Base-by-base conservation (phyloP, 2,113 vertebrate species). In the Lophius piscatorius region DNA sequence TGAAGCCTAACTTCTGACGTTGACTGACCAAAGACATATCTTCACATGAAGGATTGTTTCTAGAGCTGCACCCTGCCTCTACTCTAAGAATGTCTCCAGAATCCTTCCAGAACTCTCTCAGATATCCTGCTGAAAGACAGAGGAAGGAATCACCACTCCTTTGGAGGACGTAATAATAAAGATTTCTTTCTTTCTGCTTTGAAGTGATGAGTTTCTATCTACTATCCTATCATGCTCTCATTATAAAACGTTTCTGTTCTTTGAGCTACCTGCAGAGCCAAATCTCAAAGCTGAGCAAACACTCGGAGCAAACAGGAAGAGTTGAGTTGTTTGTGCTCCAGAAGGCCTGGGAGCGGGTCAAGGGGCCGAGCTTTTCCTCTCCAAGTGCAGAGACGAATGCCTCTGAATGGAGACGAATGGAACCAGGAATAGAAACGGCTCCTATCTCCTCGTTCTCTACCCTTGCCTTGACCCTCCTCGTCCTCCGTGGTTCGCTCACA, bases 361-460 rank as follows among this genome's bases (percentile, higher is more conserved):
- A 74, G 71, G 62, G 62, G 61, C 64, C 22, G 13, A 23, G 48
- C 39, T 47, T 67, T 59, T 55, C 74, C 59, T 59, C 41, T 51
- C 28, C 41, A 7, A 38, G 73, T 60, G 70, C 41, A 22, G 48
- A 69, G 67, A 76, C 50, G 68, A 73, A 70, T 61, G 55, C 24
- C 1, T 34, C 55, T 76, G 55, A 70, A 63, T 70, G 57, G 65
- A 70, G 73, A 84, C 61, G 71, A 81, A 82, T 79, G 74, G 50
- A 63, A 70, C 23, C 47, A 54, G 77, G 73, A 83, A 82, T 69
- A 85, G 78, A 89, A 89, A 85, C 80, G 82, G 36, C 58, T 69
- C 67, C 85, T 87, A 84, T 89, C 84, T 78, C 18, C 31, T 39
- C 14, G 35, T 66, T 63, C 64, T 76, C 26, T 66, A 33, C 11